Conservation (phyloP, 2,797 vertebrate species). For the Bradypodion ventrale region DNA sequence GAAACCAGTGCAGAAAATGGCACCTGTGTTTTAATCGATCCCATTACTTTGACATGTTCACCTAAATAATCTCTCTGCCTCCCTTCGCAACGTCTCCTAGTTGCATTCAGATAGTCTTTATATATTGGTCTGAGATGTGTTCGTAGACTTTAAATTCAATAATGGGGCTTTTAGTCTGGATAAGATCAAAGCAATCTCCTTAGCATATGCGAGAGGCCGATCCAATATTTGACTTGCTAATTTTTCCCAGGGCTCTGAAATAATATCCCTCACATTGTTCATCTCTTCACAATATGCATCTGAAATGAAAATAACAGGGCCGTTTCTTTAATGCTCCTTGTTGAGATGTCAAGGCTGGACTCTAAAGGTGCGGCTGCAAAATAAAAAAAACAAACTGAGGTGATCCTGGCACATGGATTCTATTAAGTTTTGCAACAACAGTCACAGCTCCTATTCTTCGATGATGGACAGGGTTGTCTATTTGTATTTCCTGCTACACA, state of each 20-base stretch:
- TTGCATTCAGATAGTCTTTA: constrained; percentile 73
- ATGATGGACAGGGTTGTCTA: neutral
- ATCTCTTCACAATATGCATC: constrained; percentile 66
- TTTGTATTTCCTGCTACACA: neutral
- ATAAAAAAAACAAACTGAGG: neutral
- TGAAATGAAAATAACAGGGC: constrained; percentile 66
- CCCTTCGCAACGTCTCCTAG: constrained; percentile 68
- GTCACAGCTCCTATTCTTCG: accelerated
- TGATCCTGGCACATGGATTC: accelerated
- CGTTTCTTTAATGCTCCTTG: constrained; percentile 15
- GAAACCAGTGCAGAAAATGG: constrained; percentile 30
- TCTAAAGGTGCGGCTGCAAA: constrained; percentile 2
- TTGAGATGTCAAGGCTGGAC: constrained; percentile 28
- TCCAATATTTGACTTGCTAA: constrained; percentile 92
- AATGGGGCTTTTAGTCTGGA: constrained; percentile 84
- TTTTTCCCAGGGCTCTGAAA: constrained; percentile 83
- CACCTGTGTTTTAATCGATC: constrained; percentile 58
- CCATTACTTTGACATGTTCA: constrained; percentile 68
- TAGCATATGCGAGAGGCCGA: constrained; percentile 83
- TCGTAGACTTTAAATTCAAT: constrained; percentile 84
- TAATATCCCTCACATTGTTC: constrained; percentile 82
- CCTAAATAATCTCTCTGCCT: constrained; percentile 57
- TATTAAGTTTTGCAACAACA: accelerated
- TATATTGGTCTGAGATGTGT: constrained; percentile 78
- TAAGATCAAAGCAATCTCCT: constrained; percentile 88